Evolutionary conservation across 2,888 invertebrate genomes (phyloP).

Genomic region (Steinernema scapterisci): DNA sequence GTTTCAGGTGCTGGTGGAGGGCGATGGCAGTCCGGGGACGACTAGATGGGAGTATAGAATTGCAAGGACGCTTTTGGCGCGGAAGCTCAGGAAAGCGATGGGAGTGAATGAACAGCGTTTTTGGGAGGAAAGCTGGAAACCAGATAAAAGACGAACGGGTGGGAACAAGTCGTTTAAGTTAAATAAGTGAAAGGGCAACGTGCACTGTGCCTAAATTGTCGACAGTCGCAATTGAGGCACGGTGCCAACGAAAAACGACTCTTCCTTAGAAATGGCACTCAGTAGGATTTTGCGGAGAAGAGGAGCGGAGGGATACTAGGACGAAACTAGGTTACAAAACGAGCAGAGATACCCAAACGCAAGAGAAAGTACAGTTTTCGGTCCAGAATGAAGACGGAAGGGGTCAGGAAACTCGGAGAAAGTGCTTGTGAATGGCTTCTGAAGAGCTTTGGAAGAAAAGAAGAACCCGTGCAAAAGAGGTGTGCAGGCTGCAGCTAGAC

Average conservation of each 20-base stretch:
- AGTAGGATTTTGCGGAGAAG: neutral
- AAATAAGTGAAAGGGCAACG: constrained; percentile 32
- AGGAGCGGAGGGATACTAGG: neutral
- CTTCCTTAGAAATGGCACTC: neutral
- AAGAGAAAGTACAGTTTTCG: neutral
- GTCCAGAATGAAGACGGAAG: neutral
- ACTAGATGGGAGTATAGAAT: neutral
- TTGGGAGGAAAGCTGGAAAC: neutral
- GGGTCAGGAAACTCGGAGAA: neutral
- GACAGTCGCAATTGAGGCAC: constrained; percentile 23
- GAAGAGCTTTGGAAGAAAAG: constrained; percentile 2
- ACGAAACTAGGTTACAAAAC: neutral
- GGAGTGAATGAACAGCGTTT: neutral
- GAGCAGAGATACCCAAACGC: no score
- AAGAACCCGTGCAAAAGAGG: constrained; percentile 18
- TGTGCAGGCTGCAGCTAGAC: constrained; percentile 46
- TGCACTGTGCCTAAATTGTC: constrained; percentile 20
- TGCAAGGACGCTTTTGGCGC: neutral
- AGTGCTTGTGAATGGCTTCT: neutral
- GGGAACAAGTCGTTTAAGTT: constrained; percentile 27
- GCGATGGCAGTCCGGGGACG: constrained; percentile 2
- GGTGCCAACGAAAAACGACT: constrained; percentile 29
- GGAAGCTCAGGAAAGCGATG: constrained; percentile 2
- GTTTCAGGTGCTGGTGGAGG: neutral
- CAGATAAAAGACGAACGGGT: neutral